Evolutionary conservation across 1,140 invertebrate species (phyloP).

Genomic region (Chrysopa pallens): DNA sequence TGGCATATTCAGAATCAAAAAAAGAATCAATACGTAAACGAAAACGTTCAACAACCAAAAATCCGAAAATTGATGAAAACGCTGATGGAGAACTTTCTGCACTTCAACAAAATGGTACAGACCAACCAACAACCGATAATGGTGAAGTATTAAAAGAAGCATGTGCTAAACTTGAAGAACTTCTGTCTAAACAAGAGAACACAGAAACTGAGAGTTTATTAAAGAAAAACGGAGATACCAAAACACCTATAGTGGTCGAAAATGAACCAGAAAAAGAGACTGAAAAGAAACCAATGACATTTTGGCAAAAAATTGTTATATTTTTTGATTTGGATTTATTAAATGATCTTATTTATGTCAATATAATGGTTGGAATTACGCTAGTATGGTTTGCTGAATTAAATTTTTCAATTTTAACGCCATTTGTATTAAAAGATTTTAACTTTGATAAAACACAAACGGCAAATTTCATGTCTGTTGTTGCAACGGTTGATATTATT

Average conservation of each 20-base stretch:
- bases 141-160: slow-evolving; percentile 26
- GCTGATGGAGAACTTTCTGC: slow-evolving; percentile 22
- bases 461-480: slow-evolving; percentile 37
- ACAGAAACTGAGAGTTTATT: slow-evolving; percentile 15
- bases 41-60: slow-evolving; percentile 24
- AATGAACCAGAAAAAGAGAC: slow-evolving; percentile 10
- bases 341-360: slow-evolving; percentile 42
- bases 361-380: slow-evolving; percentile 45
- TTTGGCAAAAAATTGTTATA: slow-evolving; percentile 29
- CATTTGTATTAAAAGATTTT: slow-evolving; percentile 44
- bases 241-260: slow-evolving; percentile 3
- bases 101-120: slow-evolving; percentile 20
- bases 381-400: slow-evolving; percentile 46
- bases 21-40: slow-evolving; percentile 27
- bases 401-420: slow-evolving; percentile 48
- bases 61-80: slow-evolving; percentile 27
- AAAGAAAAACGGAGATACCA: slow-evolving; percentile 12
- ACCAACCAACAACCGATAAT: slow-evolving; percentile 22
- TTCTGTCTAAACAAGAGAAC: slow-evolving; percentile 21
- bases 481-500: slow-evolving; percentile 35
- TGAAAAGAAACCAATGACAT: slow-evolving; percentile 17
- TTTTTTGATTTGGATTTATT: slow-evolving; percentile 48
- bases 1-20: slow-evolving; percentile 21
- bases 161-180: slow-evolving; percentile 26
- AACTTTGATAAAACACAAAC: slow-evolving; percentile 33